Conservation (phyloP, 2,888 invertebrate species). For the Ophion slaviceki region DNA sequence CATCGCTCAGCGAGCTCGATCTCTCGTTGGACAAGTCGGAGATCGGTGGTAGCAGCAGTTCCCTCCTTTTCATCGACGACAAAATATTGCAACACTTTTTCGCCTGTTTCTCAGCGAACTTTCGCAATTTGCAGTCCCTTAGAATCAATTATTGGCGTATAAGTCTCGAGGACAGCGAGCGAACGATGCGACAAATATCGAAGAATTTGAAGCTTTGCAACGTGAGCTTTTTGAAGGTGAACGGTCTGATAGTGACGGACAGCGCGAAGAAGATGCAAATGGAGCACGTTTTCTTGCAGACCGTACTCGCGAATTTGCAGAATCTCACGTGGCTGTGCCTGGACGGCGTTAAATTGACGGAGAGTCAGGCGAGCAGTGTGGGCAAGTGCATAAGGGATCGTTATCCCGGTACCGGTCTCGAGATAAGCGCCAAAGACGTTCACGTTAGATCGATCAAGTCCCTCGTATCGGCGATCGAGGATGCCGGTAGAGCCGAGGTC, state of each 20-base stretch:
- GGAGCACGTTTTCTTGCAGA: slow-evolving; percentile 81
- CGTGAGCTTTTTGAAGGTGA: slow-evolving; percentile 81
- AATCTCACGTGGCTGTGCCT: slow-evolving; percentile 81
- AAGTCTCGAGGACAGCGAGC: slow-evolving; percentile 80
- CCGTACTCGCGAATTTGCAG: slow-evolving; percentile 79
- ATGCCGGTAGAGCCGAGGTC: slow-evolving; percentile 81
- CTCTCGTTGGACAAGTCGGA: slow-evolving; percentile 84
- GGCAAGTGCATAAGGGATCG: slow-evolving; percentile 82
- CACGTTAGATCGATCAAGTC: slow-evolving; percentile 80
- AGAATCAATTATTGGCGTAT: slow-evolving; percentile 82
- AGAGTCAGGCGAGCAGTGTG: slow-evolving; percentile 78
- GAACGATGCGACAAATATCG: slow-evolving; percentile 80
- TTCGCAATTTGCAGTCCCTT: slow-evolving; percentile 82
- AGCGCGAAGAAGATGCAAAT: slow-evolving; percentile 79
- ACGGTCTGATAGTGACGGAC: slow-evolving; percentile 81
- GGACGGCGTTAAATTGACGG: slow-evolving; percentile 80
- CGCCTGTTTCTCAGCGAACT: slow-evolving; percentile 82
- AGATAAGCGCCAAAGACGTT: slow-evolving; percentile 82
- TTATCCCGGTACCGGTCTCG: slow-evolving; percentile 79
- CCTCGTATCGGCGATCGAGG: slow-evolving; percentile 80
- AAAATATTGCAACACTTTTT: slow-evolving; percentile 84
- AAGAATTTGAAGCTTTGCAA: slow-evolving; percentile 80
- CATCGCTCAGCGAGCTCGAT: slow-evolving; percentile 84
- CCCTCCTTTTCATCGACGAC: slow-evolving; percentile 83
- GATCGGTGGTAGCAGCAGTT: slow-evolving; percentile 80